phyloP scores from a whole-genome alignment of 2,113 vertebrate species.

The Ictalurus furcatus region DNA sequence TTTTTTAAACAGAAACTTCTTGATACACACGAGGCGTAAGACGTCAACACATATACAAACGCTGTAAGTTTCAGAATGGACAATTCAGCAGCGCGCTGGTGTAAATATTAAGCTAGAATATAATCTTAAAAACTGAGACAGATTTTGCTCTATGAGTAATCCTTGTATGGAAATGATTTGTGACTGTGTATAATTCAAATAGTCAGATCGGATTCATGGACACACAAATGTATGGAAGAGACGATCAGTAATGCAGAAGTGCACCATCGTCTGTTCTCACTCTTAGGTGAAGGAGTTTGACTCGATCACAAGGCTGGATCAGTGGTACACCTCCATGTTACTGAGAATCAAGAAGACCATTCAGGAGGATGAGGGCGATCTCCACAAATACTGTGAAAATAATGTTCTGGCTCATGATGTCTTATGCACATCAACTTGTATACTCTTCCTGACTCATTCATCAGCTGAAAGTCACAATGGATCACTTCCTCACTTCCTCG shows the following conservation, averaged over 20 bases:
- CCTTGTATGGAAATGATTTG: too few relatives aligned
- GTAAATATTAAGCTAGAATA: too few relatives aligned
- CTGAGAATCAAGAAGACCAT: conserved; percentile 79
- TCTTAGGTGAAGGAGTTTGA: conserved; percentile 79
- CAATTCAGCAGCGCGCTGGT: too few relatives aligned
- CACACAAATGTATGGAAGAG: too few relatives aligned
- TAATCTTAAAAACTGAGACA: too few relatives aligned
- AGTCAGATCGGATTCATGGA: too few relatives aligned
- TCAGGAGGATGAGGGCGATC: conserved; percentile 75
- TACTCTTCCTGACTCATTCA: not conserved
- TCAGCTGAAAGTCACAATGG: not conserved
- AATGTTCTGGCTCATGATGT: not conserved
- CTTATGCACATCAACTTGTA: not conserved
- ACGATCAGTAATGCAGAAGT: too few relatives aligned
- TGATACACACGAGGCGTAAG: conserved; percentile 78
- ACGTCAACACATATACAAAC: conserved; percentile 74
- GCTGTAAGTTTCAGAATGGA: too few relatives aligned
- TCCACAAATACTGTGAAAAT: conserved; percentile 64
- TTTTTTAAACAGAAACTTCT: conserved; percentile 72
- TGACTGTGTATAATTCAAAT: too few relatives aligned
- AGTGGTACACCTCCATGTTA: conserved; percentile 82
- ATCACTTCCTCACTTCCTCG: not conserved
- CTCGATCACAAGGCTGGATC: conserved; percentile 77
- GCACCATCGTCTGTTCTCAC: not conserved
- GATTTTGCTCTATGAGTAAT: not conserved